Conservation (phyloP, 2,888 invertebrate species). For the Lepidochitona cinerea region DNA sequence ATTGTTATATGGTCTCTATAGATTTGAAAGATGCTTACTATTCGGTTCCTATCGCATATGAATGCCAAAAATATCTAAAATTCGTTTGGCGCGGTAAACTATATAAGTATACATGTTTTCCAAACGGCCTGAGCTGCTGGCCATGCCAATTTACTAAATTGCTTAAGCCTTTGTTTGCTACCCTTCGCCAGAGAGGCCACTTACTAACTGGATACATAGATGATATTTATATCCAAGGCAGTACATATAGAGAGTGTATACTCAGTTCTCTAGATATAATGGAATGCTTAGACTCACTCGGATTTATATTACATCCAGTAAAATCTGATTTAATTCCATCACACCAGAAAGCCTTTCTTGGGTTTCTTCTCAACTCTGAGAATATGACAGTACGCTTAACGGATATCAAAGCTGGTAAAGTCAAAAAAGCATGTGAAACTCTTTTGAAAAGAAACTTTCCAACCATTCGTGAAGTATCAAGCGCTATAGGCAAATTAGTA, state of each 20-base stretch:
- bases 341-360: neutral
- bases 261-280: conserved; percentile 15
- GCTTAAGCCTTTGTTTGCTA: neutral
- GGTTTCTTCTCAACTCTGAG: neutral
- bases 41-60: conserved; percentile 16
- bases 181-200: conserved; percentile 3
- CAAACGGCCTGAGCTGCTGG: conserved; percentile 19
- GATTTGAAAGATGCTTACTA: conserved; percentile 32
- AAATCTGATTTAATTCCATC: conserved; percentile 22
- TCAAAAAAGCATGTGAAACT: conserved; percentile 14
- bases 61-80: conserved; percentile 18
- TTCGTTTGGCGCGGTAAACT: conserved; percentile 23
- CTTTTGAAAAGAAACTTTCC: conserved; percentile 7
- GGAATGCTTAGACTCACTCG: conserved; percentile 11
- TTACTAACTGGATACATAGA: conserved; percentile 16
- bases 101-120: conserved; percentile 20
- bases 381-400: conserved; percentile 16
- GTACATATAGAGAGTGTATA: conserved; percentile 12
- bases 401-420: conserved; percentile 4
- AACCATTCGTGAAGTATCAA: conserved; percentile 21
- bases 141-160: neutral
- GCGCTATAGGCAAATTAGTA: conserved; percentile 26
- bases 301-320: conserved; percentile 19
- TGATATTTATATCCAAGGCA: conserved; percentile 19
- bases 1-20: conserved; percentile 28